phyloP scores from a whole-genome alignment of 2,797 vertebrate genomes.

The Molossus alvarezi region DNA sequence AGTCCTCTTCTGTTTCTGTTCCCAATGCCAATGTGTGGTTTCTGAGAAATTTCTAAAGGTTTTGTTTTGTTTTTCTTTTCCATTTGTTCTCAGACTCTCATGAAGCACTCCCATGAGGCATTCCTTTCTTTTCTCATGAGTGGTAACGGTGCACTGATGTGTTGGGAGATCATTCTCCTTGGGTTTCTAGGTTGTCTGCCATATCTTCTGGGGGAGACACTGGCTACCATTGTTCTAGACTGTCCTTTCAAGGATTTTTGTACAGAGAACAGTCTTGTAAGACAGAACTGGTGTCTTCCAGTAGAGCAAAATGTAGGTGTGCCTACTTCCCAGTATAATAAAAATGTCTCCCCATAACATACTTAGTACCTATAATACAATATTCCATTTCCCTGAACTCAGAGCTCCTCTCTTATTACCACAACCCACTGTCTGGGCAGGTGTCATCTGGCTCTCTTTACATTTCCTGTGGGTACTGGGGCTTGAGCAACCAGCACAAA shows the following conservation, averaged over 20 bases:
- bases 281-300: not conserved
- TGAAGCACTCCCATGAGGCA: no score
- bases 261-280: not conserved
- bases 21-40: not conserved
- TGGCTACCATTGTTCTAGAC: not conserved
- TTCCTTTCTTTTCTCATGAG: not conserved
- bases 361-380: not conserved
- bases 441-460: not conserved
- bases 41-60: not conserved
- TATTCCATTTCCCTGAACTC: not conserved
- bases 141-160: accelerated
- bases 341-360: not conserved
- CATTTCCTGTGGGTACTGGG: not conserved
- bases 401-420: not conserved
- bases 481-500: not conserved
- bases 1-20: not conserved
- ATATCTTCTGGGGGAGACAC: not conserved
- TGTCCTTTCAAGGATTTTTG: not conserved
- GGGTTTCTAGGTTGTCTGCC: not conserved
- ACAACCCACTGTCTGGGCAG: no score
- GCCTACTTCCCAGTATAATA: not conserved
- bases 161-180: not conserved
- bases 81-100: not conserved
- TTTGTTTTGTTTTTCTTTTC: not conserved
- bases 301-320: not conserved